These are phyloP conservation scores for Marmota flaviventris DNA, from an alignment of 2,113 vertebrate genomes.

Conservation along the genomic window DNA sequence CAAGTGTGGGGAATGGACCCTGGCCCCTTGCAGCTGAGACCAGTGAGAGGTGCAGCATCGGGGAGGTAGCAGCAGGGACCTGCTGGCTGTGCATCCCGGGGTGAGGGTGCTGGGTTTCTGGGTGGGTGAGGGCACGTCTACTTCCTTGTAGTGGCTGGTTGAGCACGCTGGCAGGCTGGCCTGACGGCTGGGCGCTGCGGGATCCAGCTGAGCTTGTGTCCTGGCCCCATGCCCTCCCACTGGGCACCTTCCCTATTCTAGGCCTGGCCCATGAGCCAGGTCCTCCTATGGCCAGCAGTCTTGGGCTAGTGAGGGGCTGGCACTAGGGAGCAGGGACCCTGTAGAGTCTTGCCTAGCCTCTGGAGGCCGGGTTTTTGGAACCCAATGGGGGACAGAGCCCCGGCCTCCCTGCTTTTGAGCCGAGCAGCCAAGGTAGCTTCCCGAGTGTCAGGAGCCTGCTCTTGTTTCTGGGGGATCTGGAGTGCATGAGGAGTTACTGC, in stretches of 20 bases:
- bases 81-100: not conserved
- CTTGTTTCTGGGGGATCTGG: not conserved
- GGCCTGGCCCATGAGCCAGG: not conserved
- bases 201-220: not conserved
- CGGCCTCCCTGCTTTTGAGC: not conserved
- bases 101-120: no score
- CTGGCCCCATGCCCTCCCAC: rapidly evolving
- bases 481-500: not conserved
- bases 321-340: not conserved
- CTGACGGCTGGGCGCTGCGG: not conserved
- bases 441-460: not conserved
- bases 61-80: not conserved
- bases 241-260: no score
- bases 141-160: not conserved
- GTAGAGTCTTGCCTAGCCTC: not conserved
- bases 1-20: no score
- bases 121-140: rapidly evolving
- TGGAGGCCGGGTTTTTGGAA: not conserved
- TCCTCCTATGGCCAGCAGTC: no score
- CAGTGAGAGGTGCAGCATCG: not conserved
- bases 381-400: not conserved
- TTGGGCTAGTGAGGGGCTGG: rapidly evolving
- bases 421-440: no score
- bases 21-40: not conserved
- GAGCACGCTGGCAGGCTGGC: not conserved